Percentiles rank a stretch among this genome's conserved stretches.
Evolutionary conservation across 2,113 vertebrate genomes (phyloP).

Genomic region (Myodes glareolus): DNA sequence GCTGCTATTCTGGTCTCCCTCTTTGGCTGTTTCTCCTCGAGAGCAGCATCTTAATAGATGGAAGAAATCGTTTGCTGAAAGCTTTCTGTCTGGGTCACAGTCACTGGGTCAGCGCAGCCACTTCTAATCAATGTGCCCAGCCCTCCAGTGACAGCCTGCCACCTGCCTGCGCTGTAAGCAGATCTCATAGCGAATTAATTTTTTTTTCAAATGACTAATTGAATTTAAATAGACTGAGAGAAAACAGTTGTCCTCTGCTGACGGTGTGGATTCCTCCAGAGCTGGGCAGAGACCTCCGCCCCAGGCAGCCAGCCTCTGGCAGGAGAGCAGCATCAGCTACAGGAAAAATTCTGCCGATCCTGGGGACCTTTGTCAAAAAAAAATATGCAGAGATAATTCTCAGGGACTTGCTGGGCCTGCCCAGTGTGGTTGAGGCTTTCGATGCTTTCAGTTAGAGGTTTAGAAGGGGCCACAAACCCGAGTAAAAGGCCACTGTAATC

Average conservation of each 20-base stretch:
- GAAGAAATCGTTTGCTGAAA: background rate
- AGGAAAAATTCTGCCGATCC: background rate
- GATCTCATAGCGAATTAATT: background rate
- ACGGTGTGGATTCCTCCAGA: background rate
- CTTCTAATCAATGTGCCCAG: background rate
- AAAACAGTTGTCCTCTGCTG: background rate
- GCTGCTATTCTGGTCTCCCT: background rate
- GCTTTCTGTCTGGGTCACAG: constrained; percentile 33
- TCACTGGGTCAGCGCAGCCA: too few species aligned
- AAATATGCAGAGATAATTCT: background rate
- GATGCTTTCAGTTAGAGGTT: background rate
- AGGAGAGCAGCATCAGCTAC: background rate
- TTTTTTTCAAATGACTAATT: background rate
- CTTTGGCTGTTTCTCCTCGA: background rate
- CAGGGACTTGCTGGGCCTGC: background rate
- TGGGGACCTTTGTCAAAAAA: background rate
- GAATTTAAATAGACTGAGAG: constrained; percentile 29
- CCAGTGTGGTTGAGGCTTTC: background rate
- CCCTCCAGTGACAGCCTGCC: background rate
- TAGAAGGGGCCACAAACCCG: background rate
- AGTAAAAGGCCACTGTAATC: background rate
- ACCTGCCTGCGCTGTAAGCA: background rate
- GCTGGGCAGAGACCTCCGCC: background rate
- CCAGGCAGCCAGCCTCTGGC: background rate
- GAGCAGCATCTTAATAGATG: background rate